Conservation (phyloP, 2,888 invertebrate genomes). For the Arge pagana region DNA sequence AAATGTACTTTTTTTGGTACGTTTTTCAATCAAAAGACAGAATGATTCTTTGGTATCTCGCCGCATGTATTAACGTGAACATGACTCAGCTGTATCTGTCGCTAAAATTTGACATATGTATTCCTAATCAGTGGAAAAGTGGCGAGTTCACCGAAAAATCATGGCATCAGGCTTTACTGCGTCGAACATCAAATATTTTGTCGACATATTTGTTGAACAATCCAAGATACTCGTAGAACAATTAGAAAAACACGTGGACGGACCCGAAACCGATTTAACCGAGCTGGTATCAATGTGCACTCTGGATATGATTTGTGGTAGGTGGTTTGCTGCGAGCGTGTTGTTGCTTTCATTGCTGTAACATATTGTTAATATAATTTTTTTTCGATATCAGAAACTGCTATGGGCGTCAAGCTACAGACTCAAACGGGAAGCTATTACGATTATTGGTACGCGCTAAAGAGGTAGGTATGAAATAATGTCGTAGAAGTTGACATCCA, state of each 20-base stretch:
- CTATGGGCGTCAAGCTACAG: not conserved
- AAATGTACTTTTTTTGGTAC: no score
- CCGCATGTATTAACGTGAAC: no score
- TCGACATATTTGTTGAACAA: slow-evolving; percentile 56
- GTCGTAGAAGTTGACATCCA: not conserved
- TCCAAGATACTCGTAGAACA: slow-evolving; percentile 7
- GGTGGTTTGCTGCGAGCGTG: not conserved
- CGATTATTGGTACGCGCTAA: not conserved
- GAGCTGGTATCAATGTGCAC: not conserved
- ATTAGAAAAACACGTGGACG: slow-evolving; percentile 13
- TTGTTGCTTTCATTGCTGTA: not conserved
- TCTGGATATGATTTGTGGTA: slow-evolving; percentile 7
- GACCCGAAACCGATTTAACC: slow-evolving; percentile 13
- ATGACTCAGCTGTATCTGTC: no score
- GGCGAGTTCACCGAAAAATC: slow-evolving; percentile 57
- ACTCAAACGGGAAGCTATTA: not conserved
- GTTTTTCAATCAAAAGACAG: no score
- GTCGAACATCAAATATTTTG: slow-evolving; percentile 59
- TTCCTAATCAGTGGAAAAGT: slow-evolving; percentile 49
- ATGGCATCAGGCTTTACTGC: slow-evolving; percentile 63
- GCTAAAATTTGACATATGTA: no score
- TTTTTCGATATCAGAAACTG: not conserved
- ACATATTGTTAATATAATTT: not conserved
- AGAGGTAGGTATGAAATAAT: not conserved
- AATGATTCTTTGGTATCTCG: no score